These are phyloP conservation scores for Phengaris arion DNA, from an alignment of 2,888 invertebrate genomes.

Conservation along the genomic window DNA sequence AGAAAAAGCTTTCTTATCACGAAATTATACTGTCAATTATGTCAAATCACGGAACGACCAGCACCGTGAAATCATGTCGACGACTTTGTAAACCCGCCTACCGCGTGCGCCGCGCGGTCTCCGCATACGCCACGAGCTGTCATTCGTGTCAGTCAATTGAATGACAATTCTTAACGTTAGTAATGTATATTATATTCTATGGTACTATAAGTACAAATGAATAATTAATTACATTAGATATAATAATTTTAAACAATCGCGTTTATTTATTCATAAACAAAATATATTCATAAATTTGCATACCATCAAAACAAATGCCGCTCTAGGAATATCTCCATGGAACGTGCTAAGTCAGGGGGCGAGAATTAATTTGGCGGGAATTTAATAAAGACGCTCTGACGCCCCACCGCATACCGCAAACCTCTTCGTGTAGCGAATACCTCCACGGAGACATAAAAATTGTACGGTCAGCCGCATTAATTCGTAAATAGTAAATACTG, in stretches of 20 bases:
- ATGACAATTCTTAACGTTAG: too few species aligned
- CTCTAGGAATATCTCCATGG: not conserved
- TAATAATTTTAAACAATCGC: not conserved
- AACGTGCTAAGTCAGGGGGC: conserved; percentile 34
- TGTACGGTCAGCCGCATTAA: conserved; percentile 12
- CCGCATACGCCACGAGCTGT: too few species aligned
- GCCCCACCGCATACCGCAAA: conserved; percentile 47
- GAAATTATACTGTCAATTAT: too few species aligned
- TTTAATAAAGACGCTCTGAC: conserved; percentile 56
- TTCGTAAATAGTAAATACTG: not conserved
- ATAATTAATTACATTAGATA: too few species aligned
- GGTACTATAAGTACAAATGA: too few species aligned
- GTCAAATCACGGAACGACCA: too few species aligned
- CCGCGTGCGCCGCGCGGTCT: too few species aligned
- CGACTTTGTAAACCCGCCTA: too few species aligned
- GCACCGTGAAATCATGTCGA: too few species aligned
- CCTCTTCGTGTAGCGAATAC: conserved; percentile 43
- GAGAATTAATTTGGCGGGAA: conserved; percentile 51
- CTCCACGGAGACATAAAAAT: conserved; percentile 29
- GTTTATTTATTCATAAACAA: not conserved
- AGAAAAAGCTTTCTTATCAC: too few species aligned
- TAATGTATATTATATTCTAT: too few species aligned
- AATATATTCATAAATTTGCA: not conserved
- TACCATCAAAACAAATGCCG: not conserved
- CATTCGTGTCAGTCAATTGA: too few species aligned